A percentile compares a stretch with the other conserved stretches of the same genome.
These are phyloP conservation scores for Talpa occidentalis DNA, from an alignment of 2,113 vertebrate genomes.

Conservation along the genomic window DNA sequence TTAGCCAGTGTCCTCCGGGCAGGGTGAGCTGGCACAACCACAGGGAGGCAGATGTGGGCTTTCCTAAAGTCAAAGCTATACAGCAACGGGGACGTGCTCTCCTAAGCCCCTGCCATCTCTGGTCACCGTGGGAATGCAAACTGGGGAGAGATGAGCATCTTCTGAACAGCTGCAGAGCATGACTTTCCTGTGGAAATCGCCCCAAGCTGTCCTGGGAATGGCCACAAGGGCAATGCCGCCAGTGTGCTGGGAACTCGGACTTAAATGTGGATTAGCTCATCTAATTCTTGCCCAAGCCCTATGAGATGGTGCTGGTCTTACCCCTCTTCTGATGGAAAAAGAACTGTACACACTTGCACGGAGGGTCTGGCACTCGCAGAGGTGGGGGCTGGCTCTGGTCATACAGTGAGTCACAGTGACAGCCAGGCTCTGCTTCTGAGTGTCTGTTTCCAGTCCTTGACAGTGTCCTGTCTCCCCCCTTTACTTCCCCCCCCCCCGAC, in stretches of 20 bases:
- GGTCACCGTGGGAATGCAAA: fast-evolving
- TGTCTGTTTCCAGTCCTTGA: neutral
- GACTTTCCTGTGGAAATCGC: too few relatives aligned
- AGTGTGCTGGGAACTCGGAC: neutral
- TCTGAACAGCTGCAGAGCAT: neutral
- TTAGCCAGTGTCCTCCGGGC: neutral
- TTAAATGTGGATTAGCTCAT: neutral
- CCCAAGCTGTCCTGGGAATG: neutral
- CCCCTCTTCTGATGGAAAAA: neutral
- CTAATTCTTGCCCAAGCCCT: neutral
- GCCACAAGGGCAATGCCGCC: too few relatives aligned
- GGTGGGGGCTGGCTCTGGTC: neutral
- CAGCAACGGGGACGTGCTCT: neutral
- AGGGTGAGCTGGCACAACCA: neutral
- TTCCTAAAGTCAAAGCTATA: neutral
- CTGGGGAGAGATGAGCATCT: neutral
- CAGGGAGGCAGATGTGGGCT: neutral
- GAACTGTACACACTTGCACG: neutral
- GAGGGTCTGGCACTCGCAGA: neutral
- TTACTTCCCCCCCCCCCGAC: too few relatives aligned
- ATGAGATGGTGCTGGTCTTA: neutral
- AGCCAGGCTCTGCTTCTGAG: neutral
- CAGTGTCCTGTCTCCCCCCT: neutral
- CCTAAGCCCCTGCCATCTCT: too few relatives aligned
- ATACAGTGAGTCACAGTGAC: too few relatives aligned